A percentile compares a stretch with the other conserved stretches of the same genome.
These are phyloP conservation scores for Serilophus lunatus DNA, from an alignment of 2,113 vertebrate species.

Conservation along the genomic window DNA sequence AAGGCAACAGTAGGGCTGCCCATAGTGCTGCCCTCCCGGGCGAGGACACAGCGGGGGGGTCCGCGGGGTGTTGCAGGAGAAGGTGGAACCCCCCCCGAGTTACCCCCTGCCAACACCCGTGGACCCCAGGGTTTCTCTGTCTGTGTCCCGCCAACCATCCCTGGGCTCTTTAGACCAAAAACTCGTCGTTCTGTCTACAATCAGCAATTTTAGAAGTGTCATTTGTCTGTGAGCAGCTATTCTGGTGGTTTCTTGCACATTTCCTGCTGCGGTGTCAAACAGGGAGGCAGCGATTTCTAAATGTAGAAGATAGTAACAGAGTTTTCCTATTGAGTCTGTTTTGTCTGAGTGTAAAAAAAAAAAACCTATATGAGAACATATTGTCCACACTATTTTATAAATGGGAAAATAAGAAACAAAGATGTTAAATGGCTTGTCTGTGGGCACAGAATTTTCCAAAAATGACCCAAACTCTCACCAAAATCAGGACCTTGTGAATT, in stretches of 20 bases:
- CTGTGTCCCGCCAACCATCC: fast-evolving
- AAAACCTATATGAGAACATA: background rate
- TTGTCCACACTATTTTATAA: background rate
- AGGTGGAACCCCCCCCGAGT: background rate
- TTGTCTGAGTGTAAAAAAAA: background rate
- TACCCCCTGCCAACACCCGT: fast-evolving
- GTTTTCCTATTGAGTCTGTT: background rate
- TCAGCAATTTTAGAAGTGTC: background rate
- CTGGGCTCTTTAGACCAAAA: background rate
- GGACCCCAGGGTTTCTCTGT: fast-evolving
- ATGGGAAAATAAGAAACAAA: background rate
- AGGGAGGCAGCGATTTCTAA: background rate
- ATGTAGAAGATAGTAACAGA: background rate
- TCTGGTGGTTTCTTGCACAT: background rate
- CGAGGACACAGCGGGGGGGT: fast-evolving
- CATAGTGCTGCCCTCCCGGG: background rate
- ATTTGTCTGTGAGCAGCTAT: background rate
- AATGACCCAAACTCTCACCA: background rate
- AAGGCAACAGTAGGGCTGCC: slow-evolving; percentile 75
- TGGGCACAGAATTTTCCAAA: background rate
- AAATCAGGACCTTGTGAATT: background rate
- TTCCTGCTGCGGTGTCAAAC: background rate
- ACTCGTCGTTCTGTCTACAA: background rate
- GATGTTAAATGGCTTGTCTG: background rate
- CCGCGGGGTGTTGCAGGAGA: fast-evolving